Evolutionary conservation across 2,888 invertebrate species (phyloP).

Genomic region (Nemapogon koenigi): DNA sequence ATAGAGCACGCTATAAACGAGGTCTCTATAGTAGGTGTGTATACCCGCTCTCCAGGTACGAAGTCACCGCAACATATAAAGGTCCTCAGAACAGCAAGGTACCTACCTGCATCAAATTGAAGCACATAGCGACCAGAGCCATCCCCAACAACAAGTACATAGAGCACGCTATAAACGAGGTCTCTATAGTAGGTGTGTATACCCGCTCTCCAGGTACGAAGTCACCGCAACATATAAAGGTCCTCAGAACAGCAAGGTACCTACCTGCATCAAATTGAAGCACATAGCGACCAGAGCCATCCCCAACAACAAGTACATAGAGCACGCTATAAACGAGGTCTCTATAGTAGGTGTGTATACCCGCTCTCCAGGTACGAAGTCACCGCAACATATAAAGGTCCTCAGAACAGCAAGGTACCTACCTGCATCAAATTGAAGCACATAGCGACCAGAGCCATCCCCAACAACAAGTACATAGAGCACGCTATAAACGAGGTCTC

Average conservation of each 20-base stretch:
- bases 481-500: slow-evolving; percentile 83
- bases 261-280: slow-evolving; percentile 92
- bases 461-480: slow-evolving; percentile 86
- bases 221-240: too few species aligned
- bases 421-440: slow-evolving; percentile 96
- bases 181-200: slow-evolving; percentile 65
- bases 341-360: slow-evolving; percentile 69
- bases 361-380: too few species aligned
- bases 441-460: slow-evolving; percentile 95
- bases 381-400: too few species aligned
- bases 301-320: slow-evolving; percentile 86
- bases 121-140: slow-evolving; percentile 96
- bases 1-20: slow-evolving; percentile 85
- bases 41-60: slow-evolving; percentile 80
- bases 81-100: not conserved
- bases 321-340: slow-evolving; percentile 82
- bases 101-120: slow-evolving; percentile 89
- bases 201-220: slow-evolving; percentile 82
- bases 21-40: slow-evolving; percentile 66
- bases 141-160: slow-evolving; percentile 89
- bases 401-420: slow-evolving; percentile 5
- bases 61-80: too few species aligned
- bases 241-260: not conserved
- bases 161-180: slow-evolving; percentile 84
- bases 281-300: slow-evolving; percentile 97